Percentiles rank a stretch among this genome's conserved stretches.
Evolutionary conservation across 2,797 vertebrate genomes (phyloP).

Genomic region (Enteromius anoplus): DNA sequence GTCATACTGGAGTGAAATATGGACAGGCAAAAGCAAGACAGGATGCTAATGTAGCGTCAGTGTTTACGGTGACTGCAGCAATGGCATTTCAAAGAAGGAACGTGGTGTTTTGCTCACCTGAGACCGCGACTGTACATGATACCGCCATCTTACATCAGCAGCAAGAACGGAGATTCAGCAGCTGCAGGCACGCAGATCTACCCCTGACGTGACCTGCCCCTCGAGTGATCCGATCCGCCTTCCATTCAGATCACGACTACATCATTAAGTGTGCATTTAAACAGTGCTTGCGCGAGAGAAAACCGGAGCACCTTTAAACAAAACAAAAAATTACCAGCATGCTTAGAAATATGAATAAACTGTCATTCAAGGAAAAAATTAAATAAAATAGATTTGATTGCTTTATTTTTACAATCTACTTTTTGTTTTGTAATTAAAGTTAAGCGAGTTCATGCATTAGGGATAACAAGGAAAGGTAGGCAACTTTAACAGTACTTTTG

Average conservation of each 20-base stretch:
- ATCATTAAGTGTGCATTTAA: neutral
- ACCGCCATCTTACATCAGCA: slow-evolving; percentile 53
- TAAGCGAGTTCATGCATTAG: neutral
- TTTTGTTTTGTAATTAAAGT: neutral
- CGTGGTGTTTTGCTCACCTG: slow-evolving; percentile 52
- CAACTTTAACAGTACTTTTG: neutral
- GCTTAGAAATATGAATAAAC: neutral
- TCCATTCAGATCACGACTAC: neutral
- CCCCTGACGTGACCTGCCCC: slow-evolving; percentile 36
- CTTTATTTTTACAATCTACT: neutral
- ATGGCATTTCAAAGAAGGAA: neutral
- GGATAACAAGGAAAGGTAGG: neutral
- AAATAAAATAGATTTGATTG: neutral
- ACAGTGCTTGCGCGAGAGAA: neutral
- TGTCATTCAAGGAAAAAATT: neutral
- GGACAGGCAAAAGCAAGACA: no score
- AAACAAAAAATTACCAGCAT: neutral
- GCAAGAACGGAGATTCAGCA: neutral
- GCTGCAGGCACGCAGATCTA: slow-evolving; percentile 35
- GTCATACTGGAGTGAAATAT: neutral
- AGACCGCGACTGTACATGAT: slow-evolving; percentile 50
- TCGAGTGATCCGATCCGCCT: slow-evolving; percentile 20
- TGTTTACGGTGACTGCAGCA: neutral
- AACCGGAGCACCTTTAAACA: no score
- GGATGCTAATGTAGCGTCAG: neutral